A percentile compares a stretch with the other conserved stretches of the same genome.
phyloP scores from a whole-genome alignment of 35 echinoderm and acorn worm species.

The Holothuria glaberrima region DNA sequence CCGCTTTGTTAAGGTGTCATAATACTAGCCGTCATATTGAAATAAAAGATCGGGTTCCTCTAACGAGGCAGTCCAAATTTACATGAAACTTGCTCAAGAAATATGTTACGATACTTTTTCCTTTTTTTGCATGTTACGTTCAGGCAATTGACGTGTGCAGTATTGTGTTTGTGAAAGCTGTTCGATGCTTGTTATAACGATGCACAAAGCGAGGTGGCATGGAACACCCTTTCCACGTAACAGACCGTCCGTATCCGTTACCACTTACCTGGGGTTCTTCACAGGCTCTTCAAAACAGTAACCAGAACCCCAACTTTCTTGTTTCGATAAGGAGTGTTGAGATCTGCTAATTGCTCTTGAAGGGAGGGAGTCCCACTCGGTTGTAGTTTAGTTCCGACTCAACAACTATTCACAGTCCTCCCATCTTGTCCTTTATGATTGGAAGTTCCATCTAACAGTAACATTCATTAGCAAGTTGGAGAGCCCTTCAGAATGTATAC shows the following conservation, averaged over 20 bases:
- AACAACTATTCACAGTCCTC: conserved; percentile 11
- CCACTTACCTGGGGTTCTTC: conserved; percentile 45
- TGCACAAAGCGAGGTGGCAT: conserved; percentile 10
- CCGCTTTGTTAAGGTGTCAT: conserved; percentile 32
- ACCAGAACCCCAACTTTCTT: conserved; percentile 38
- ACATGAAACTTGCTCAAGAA: conserved; percentile 24
- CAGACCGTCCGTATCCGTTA: conserved; percentile 33
- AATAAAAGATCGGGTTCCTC: conserved; percentile 22
- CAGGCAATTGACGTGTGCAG: too few species aligned
- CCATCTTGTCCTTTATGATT: not conserved
- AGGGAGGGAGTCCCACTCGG: conserved; percentile 30
- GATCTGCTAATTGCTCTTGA: conserved; percentile 46
- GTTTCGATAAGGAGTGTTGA: conserved; percentile 37
- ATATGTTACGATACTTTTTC: conserved; percentile 42
- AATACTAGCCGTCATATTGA: conserved; percentile 2
- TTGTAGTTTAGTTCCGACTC: conserved; percentile 36
- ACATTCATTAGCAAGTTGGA: conserved; percentile 53
- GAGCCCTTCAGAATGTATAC: conserved; percentile 36
- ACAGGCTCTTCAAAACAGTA: conserved; percentile 51
- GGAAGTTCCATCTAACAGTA: conserved; percentile 25
- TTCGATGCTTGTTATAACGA: not conserved
- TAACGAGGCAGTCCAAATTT: conserved; percentile 32
- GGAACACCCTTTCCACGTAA: conserved; percentile 32
- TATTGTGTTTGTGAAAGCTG: too few species aligned
- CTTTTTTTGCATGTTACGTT: not conserved